phyloP scores from a whole-genome alignment of 2,888 invertebrate genomes.

The Andrena marginata region DNA sequence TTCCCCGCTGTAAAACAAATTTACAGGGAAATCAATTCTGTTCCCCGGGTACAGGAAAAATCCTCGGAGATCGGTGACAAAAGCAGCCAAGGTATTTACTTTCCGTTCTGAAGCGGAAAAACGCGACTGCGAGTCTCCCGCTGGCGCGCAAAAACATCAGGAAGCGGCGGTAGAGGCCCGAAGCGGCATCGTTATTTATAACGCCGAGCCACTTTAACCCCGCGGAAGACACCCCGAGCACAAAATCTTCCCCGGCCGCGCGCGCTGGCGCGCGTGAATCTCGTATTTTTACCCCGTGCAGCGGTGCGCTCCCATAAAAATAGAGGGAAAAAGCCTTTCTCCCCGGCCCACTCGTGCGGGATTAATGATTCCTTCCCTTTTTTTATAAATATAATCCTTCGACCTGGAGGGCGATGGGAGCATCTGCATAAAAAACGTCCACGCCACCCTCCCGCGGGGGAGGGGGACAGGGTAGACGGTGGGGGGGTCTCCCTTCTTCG shows the following conservation, averaged over 20 bases:
- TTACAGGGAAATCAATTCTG: too few species aligned
- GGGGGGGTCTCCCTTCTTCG: constrained; percentile 31
- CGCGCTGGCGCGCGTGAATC: constrained; percentile 43
- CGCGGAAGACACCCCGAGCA: constrained; percentile 10
- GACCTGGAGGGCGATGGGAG: constrained; percentile 14
- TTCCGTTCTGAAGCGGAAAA: neutral
- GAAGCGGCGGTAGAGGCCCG: neutral
- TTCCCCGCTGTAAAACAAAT: too few species aligned
- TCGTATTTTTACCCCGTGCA: constrained; percentile 67
- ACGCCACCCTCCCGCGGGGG: constrained; percentile 25
- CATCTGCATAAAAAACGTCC: constrained; percentile 52
- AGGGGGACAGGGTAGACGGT: neutral
- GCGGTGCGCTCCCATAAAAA: constrained; percentile 55
- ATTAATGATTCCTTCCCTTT: constrained; percentile 65
- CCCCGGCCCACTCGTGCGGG: constrained; percentile 62
- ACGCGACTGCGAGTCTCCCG: neutral
- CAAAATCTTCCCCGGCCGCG: constrained; percentile 34
- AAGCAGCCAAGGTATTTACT: neutral
- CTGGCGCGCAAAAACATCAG: neutral
- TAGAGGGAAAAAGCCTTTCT: constrained; percentile 57
- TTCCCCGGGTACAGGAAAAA: too few species aligned
- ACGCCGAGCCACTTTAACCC: constrained; percentile 11
- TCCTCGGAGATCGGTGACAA: too few species aligned
- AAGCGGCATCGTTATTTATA: constrained; percentile 33
- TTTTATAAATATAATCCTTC: constrained; percentile 62